A percentile compares a stretch with the other conserved stretches of the same genome.
Evolutionary conservation across 2,113 vertebrate genomes (phyloP).

Genomic region (Acanthisitta chloris): DNA sequence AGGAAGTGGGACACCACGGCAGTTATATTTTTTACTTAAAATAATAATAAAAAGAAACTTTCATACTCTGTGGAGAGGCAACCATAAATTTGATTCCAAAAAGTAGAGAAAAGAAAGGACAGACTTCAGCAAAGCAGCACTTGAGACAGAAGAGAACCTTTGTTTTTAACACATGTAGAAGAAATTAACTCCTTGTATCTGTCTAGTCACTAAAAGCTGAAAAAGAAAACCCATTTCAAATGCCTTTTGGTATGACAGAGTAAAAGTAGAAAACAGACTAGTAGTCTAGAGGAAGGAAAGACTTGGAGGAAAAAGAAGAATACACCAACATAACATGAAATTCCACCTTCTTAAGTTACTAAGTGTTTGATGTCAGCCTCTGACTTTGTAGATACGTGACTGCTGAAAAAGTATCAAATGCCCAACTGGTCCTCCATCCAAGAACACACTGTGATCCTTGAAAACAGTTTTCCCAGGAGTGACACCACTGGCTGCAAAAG

Average conservation of each 20-base stretch:
- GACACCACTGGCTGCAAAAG: background rate
- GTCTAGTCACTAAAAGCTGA: background rate
- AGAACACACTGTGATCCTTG: background rate
- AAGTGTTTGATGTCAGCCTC: background rate
- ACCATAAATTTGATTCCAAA: constrained; percentile 34
- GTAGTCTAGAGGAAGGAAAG: background rate
- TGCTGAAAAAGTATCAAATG: background rate
- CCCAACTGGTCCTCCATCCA: background rate
- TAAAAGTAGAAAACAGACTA: background rate
- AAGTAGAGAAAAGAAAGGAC: background rate
- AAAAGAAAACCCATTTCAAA: background rate
- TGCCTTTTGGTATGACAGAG: background rate
- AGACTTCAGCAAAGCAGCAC: background rate
- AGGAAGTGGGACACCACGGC: constrained; percentile 55
- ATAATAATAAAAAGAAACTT: constrained; percentile 55
- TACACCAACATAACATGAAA: background rate
- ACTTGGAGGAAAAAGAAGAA: background rate
- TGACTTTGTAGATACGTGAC: background rate
- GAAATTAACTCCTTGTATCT: background rate
- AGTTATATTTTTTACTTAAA: constrained; percentile 47
- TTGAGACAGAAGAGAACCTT: background rate
- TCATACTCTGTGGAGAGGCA: constrained; percentile 1
- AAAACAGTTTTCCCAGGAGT: background rate
- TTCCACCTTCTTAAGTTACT: background rate
- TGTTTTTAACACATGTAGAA: background rate